Conservation (phyloP, 2,113 vertebrate species). For the Lanius ludovicianus region DNA sequence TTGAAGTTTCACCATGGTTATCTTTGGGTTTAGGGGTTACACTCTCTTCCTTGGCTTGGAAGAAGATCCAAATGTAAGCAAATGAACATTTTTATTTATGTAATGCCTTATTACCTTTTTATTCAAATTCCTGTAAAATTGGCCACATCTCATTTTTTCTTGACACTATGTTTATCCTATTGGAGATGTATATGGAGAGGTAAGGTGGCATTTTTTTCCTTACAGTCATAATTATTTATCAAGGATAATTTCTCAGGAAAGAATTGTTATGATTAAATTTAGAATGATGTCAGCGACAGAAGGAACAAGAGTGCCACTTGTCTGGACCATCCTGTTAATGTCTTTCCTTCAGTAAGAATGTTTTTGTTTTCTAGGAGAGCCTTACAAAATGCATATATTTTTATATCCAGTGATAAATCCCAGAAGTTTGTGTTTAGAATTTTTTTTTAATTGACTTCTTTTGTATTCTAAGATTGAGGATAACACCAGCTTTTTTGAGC, state of each 20-base stretch:
- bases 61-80: background rate
- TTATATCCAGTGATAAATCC: accelerated
- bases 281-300: background rate
- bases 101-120: background rate
- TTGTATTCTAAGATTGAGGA: background rate
- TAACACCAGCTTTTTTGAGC: background rate
- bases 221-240: background rate
- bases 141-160: background rate
- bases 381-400: background rate
- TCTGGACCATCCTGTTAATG: background rate
- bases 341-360: background rate
- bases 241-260: background rate
- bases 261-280: background rate
- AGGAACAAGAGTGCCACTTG: background rate
- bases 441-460: background rate
- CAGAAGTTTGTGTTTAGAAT: background rate
- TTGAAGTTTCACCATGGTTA: background rate
- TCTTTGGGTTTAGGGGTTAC: background rate
- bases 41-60: background rate
- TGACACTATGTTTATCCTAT: accelerated
- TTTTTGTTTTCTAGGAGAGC: background rate
- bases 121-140: background rate
- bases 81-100: background rate
- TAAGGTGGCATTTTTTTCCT: background rate
- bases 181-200: background rate